Evolutionary conservation across 2,888 invertebrate genomes (phyloP).

Genomic region (Latrodectus hesperus): DNA sequence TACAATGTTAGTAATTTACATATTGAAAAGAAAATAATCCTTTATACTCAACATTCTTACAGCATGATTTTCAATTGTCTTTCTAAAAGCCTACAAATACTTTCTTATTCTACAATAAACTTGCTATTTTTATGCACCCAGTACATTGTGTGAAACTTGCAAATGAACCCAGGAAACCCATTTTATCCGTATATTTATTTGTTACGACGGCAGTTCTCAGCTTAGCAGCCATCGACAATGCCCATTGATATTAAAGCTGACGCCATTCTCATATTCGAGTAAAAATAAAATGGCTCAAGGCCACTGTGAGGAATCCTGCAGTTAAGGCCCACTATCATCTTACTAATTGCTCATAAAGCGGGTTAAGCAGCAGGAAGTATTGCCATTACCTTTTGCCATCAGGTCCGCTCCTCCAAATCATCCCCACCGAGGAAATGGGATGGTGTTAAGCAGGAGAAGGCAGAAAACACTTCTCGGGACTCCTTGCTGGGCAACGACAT

Average conservation of each 20-base stretch:
- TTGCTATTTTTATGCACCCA: too few species aligned
- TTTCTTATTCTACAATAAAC: too few species aligned
- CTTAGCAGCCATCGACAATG: background rate
- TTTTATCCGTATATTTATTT: too few species aligned
- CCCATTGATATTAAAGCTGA: background rate
- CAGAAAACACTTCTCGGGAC: background rate
- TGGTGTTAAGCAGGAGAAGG: constrained; percentile 8
- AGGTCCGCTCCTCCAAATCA: constrained; percentile 4
- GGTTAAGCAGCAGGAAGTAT: constrained; percentile 39
- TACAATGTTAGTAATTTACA: too few species aligned
- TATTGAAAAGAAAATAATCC: too few species aligned
- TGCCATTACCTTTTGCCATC: constrained; percentile 33
- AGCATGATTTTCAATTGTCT: too few species aligned
- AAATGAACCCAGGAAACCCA: too few species aligned
- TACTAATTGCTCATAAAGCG: constrained; percentile 47
- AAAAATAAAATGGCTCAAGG: background rate
- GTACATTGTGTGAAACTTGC: too few species aligned
- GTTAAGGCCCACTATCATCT: constrained; percentile 24
- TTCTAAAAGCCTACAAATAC: too few species aligned
- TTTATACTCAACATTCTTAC: too few species aligned
- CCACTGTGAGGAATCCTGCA: background rate
- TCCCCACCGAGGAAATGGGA: constrained; percentile 19
- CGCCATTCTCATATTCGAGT: background rate
- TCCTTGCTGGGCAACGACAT: background rate
- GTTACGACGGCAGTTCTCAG: background rate